Percentiles rank a stretch among this genome's conserved stretches.
These are phyloP conservation scores for Rhabdornis inornatus DNA, from an alignment of 2,113 vertebrate species.

Conservation along the genomic window DNA sequence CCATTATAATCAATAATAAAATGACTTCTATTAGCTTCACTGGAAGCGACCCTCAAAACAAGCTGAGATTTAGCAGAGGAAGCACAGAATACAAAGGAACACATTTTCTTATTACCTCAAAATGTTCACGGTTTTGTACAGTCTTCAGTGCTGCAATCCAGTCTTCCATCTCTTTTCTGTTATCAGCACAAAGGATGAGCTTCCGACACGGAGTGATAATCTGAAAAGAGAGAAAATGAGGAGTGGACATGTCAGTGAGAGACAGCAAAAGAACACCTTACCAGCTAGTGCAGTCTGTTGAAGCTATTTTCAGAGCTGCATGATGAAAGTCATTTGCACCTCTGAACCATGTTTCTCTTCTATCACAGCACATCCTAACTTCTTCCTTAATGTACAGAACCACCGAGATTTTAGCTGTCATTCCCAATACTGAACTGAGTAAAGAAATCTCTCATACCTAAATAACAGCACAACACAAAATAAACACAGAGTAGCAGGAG, in stretches of 20 bases:
- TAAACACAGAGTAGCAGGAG: neutral
- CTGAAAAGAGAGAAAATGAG: slow-evolving; percentile 64
- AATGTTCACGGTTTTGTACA: slow-evolving; percentile 90
- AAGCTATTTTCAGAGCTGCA: neutral
- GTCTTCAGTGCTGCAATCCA: slow-evolving; percentile 93
- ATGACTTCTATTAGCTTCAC: neutral
- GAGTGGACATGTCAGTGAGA: neutral
- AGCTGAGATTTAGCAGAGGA: neutral
- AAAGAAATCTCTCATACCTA: neutral
- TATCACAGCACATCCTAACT: neutral
- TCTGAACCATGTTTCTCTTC: neutral
- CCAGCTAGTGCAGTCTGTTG: neutral
- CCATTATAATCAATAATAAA: neutral
- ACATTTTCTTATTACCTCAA: slow-evolving; percentile 79
- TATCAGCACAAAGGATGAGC: slow-evolving; percentile 93
- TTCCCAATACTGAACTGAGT: neutral
- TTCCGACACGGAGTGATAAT: slow-evolving; percentile 95
- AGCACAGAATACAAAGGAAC: neutral
- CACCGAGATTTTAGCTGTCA: neutral
- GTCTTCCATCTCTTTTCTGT: slow-evolving; percentile 99
- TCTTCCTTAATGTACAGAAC: neutral
- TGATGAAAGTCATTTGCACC: neutral
- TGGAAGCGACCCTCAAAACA: neutral
- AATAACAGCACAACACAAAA: neutral
- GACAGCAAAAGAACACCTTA: neutral